Evolutionary conservation across 2,113 vertebrate species (phyloP).

Genomic region (Hucho hucho): DNA sequence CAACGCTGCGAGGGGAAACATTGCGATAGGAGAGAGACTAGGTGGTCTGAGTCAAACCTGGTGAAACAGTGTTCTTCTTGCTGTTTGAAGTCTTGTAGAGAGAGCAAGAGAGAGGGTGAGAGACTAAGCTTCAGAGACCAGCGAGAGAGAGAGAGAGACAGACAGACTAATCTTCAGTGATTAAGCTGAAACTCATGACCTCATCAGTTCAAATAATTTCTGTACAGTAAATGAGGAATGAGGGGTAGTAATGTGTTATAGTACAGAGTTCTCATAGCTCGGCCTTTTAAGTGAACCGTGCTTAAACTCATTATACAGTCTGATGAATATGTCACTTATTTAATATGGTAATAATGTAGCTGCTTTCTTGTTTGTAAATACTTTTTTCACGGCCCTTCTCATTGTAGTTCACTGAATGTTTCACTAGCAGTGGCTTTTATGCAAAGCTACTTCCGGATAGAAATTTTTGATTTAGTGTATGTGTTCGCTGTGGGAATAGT

Average conservation of each 20-base stretch:
- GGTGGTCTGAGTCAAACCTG: too few relatives aligned
- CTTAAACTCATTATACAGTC: conserved; percentile 33
- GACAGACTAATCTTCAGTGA: conserved; percentile 1
- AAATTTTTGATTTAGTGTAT: neutral
- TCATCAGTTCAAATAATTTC: neutral
- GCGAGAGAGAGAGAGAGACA: neutral
- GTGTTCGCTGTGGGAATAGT: neutral
- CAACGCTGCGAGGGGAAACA: too few relatives aligned
- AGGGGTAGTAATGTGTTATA: neutral
- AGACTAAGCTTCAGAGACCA: conserved; percentile 6
- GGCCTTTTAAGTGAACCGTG: neutral
- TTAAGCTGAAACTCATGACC: neutral
- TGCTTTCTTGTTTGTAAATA: conserved; percentile 10
- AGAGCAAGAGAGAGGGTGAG: conserved; percentile 1
- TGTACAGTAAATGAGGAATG: neutral
- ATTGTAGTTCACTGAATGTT: conserved; percentile 16
- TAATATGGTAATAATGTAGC: neutral
- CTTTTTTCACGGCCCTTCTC: conserved; percentile 14
- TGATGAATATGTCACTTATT: conserved; percentile 10
- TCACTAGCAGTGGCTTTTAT: too few relatives aligned
- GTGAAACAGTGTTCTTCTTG: too few relatives aligned
- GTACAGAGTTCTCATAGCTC: neutral
- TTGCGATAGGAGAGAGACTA: too few relatives aligned
- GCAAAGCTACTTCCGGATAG: neutral
- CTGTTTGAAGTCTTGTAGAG: neutral